These are phyloP conservation scores for Aselliscus stoliczkanus DNA, from an alignment of 2,797 vertebrate genomes.

Conservation along the genomic window DNA sequence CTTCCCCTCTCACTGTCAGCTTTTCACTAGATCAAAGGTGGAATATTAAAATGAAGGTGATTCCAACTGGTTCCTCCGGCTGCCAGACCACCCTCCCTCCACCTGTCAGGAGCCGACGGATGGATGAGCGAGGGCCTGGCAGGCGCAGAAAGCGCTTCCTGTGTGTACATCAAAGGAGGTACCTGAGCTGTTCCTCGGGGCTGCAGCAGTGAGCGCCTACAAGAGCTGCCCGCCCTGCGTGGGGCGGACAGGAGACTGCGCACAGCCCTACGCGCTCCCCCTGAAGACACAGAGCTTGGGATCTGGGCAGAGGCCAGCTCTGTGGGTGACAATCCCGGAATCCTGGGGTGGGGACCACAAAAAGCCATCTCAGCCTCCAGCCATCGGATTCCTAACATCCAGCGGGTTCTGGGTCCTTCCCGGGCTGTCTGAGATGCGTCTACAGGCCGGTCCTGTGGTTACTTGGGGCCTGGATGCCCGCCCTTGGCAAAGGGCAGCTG, in stretches of 20 bases:
- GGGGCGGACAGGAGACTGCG: background rate
- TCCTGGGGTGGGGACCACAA: background rate
- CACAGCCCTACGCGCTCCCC: rapidly evolving
- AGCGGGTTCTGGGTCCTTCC: background rate
- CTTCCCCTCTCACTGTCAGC: constrained; percentile 70
- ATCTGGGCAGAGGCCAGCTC: background rate
- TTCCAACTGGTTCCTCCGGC: background rate
- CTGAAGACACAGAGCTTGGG: background rate
- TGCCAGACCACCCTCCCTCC: background rate
- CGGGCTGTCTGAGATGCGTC: background rate
- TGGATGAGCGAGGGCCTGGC: background rate
- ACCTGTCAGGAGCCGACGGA: background rate
- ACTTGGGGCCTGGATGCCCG: background rate
- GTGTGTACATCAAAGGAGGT: background rate
- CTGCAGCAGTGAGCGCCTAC: background rate
- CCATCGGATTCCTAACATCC: rapidly evolving
- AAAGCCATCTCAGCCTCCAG: background rate
- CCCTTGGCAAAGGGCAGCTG: background rate
- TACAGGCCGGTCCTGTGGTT: background rate
- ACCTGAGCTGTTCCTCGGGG: background rate
- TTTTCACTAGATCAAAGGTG: constrained; percentile 75
- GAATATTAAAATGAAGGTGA: constrained; percentile 51
- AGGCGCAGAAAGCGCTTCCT: background rate
- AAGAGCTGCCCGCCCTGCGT: background rate
- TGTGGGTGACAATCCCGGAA: background rate